phyloP scores from a whole-genome alignment of 2,888 invertebrate species.

The Eretmocerus hayati region DNA sequence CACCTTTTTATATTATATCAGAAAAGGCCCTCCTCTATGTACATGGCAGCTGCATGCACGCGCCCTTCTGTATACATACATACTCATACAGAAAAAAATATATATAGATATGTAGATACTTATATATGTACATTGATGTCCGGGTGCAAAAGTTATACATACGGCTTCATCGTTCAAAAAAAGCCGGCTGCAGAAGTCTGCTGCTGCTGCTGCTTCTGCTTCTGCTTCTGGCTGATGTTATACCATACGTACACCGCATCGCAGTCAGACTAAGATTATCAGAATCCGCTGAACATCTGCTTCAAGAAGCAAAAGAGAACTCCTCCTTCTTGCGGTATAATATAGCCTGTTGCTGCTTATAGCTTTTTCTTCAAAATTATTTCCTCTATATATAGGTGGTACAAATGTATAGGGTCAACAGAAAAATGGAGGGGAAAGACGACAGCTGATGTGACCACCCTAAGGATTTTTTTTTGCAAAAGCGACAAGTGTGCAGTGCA shows the following conservation, averaged over 20 bases:
- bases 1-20: too few species aligned
- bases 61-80: neutral
- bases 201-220: conserved; percentile 1
- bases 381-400: too few species aligned
- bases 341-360: neutral
- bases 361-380: too few species aligned
- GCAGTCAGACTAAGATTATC: conserved; percentile 18
- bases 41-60: neutral
- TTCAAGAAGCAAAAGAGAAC: too few species aligned
- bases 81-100: neutral
- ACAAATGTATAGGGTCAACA: too few species aligned
- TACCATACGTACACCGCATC: neutral
- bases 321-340: conserved; percentile 3
- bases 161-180: neutral
- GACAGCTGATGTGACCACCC: too few species aligned
- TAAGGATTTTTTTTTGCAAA: too few species aligned
- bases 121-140: too few species aligned
- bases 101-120: neutral
- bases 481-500: too few species aligned
- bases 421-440: too few species aligned
- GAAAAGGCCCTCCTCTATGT: neutral
- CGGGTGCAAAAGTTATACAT: neutral
- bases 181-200: neutral
- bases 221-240: neutral
- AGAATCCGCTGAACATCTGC: conserved; percentile 29